Percentiles rank a stretch among this genome's conserved stretches.
These are phyloP conservation scores for Isotomurus palustris DNA, from an alignment of 2,888 invertebrate species.

Conservation along the genomic window DNA sequence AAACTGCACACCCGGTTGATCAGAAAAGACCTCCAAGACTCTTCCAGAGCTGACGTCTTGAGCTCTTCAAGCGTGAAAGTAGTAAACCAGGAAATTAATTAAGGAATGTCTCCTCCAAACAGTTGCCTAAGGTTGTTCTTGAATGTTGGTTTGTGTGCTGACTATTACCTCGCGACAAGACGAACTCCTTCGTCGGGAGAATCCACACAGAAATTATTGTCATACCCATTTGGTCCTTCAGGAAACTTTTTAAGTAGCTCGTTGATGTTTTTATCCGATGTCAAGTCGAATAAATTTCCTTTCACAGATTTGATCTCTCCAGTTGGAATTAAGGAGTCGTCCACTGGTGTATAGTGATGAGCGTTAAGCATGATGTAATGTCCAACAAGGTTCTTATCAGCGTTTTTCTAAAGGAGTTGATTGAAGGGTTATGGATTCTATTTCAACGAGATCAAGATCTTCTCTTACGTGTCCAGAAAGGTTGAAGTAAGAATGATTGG, in stretches of 20 bases:
- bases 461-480: constrained; percentile 75
- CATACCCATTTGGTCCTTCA: constrained; percentile 62
- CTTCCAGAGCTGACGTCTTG: constrained; percentile 67
- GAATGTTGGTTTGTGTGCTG: too few species aligned
- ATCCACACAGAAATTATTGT: constrained; percentile 72
- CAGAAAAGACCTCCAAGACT: constrained; percentile 71
- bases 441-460: background rate
- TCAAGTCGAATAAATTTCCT: constrained; percentile 68
- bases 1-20: constrained; percentile 86
- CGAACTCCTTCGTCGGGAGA: constrained; percentile 57
- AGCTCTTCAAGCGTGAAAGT: constrained; percentile 53
- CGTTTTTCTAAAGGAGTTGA: constrained; percentile 57
- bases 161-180: constrained; percentile 65
- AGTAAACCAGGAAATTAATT: too few species aligned
- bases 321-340: constrained; percentile 67
- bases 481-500: constrained; percentile 87
- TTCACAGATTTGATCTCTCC: constrained; percentile 67
- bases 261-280: constrained; percentile 59
- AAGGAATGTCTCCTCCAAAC: too few species aligned
- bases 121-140: too few species aligned
- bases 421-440: too few species aligned
- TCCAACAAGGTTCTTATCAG: constrained; percentile 61
- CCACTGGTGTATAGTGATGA: constrained; percentile 67
- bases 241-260: constrained; percentile 63
- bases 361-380: constrained; percentile 70